phyloP scores from a whole-genome alignment of 2,888 invertebrate genomes.

The Spilosoma lubricipeda region DNA sequence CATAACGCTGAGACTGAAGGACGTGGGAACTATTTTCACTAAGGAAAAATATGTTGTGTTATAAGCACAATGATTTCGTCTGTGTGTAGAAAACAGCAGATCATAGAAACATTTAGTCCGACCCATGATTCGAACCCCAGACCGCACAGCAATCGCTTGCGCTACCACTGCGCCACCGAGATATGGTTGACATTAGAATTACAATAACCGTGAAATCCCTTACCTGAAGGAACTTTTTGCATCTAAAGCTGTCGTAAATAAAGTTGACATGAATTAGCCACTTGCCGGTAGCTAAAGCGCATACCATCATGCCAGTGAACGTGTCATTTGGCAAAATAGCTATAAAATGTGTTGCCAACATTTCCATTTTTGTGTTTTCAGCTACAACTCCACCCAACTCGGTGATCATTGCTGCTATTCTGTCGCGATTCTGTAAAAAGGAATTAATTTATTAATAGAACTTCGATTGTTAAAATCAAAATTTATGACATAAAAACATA shows the following conservation, averaged over 20 bases:
- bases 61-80: no score
- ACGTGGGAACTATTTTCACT: no score
- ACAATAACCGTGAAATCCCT: constrained; percentile 20
- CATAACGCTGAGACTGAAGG: no score
- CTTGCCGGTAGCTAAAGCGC: constrained; percentile 80
- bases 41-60: no score
- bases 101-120: no score
- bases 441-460: background rate
- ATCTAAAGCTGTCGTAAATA: constrained; percentile 80
- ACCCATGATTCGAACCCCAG: no score
- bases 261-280: constrained; percentile 79
- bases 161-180: no score
- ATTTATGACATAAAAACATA: no score
- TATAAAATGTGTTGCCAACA: constrained; percentile 81
- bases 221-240: constrained; percentile 79
- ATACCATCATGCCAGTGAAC: constrained; percentile 82
- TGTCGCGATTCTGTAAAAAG: constrained; percentile 71
- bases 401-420: constrained; percentile 76
- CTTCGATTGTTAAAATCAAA: background rate
- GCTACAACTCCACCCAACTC: constrained; percentile 81
- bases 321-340: constrained; percentile 78
- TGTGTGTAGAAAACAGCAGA: no score
- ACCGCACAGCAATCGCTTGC: no score
- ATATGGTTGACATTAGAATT: no score
- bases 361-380: constrained; percentile 83